phyloP scores from a whole-genome alignment of 2,888 invertebrate species.

The Polymixis flavicincta region DNA sequence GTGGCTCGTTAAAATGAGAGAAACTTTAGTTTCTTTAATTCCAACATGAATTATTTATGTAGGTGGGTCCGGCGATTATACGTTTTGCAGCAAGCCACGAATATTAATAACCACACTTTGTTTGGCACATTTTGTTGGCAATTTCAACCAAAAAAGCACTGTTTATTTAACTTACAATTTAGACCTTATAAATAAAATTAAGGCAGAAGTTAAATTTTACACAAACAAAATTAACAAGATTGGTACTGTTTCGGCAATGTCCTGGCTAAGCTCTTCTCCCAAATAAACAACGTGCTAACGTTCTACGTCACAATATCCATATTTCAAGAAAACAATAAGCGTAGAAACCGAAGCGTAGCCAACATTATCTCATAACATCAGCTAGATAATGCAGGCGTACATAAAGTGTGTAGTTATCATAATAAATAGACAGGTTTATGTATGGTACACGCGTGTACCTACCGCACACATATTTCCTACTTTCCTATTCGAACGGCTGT shows the following conservation, averaged over 20 bases:
- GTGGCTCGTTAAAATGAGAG: constrained; percentile 67
- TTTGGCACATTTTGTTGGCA: constrained; percentile 57
- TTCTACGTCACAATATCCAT: constrained; percentile 45
- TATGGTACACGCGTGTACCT: constrained; percentile 50
- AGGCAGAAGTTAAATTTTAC: constrained; percentile 7
- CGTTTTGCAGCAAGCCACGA: constrained; percentile 62
- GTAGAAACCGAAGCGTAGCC: constrained; percentile 30
- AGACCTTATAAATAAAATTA: constrained; percentile 46
- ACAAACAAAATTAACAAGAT: constrained; percentile 32
- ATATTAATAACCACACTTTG: constrained; percentile 68
- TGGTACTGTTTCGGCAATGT: constrained; percentile 7
- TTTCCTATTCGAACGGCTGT: constrained; percentile 55
- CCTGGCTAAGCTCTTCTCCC: constrained; percentile 10
- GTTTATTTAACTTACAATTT: constrained; percentile 53
- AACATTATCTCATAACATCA: constrained; percentile 55
- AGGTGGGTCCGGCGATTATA: constrained; percentile 67
- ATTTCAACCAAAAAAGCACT: constrained; percentile 51
- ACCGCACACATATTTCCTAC: constrained; percentile 53
- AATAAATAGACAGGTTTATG: constrained; percentile 65
- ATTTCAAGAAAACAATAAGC: constrained; percentile 55
- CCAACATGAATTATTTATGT: constrained; percentile 75
- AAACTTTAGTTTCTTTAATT: constrained; percentile 77
- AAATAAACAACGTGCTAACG: constrained; percentile 37
- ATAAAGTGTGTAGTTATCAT: constrained; percentile 63
- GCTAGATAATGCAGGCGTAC: constrained; percentile 52